phyloP scores from a whole-genome alignment of 2,113 vertebrate genomes.

The Myodes glareolus region DNA sequence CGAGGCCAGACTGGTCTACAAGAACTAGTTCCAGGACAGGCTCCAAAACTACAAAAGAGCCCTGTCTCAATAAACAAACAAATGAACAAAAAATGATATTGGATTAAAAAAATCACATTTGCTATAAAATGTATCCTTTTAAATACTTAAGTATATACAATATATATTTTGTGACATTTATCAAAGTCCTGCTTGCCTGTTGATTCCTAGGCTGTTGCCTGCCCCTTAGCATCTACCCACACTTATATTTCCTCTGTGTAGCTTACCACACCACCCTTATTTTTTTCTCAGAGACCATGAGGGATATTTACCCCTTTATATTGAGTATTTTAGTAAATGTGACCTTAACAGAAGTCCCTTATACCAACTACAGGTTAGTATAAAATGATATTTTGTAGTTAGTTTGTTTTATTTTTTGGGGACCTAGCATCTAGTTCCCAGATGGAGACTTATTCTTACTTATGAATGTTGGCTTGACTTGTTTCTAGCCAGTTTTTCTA shows the following conservation, averaged over 20 bases:
- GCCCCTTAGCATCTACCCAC: not conserved
- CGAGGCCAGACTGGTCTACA: too few species aligned
- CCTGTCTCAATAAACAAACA: too few species aligned
- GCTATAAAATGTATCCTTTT: not conserved
- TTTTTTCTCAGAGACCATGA: not conserved
- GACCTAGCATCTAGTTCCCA: too few species aligned
- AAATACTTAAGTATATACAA: not conserved
- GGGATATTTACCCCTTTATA: not conserved
- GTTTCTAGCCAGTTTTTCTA: too few species aligned
- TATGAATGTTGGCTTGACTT: too few species aligned
- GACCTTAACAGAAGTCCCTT: not conserved
- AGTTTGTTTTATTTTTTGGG: too few species aligned
- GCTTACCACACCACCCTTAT: not conserved
- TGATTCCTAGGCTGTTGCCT: not conserved
- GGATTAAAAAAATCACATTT: not conserved
- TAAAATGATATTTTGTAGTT: not conserved
- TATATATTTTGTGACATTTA: not conserved
- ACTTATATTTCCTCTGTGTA: not conserved
- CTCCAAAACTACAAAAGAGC: too few species aligned
- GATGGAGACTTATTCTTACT: too few species aligned
- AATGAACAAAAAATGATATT: not conserved
- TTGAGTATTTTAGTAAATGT: not conserved
- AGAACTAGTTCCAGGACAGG: too few species aligned
- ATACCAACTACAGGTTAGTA: not conserved
- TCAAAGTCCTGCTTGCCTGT: not conserved